Evolutionary conservation across 2,113 vertebrate species (phyloP).

Genomic region (Spermophilus dauricus): DNA sequence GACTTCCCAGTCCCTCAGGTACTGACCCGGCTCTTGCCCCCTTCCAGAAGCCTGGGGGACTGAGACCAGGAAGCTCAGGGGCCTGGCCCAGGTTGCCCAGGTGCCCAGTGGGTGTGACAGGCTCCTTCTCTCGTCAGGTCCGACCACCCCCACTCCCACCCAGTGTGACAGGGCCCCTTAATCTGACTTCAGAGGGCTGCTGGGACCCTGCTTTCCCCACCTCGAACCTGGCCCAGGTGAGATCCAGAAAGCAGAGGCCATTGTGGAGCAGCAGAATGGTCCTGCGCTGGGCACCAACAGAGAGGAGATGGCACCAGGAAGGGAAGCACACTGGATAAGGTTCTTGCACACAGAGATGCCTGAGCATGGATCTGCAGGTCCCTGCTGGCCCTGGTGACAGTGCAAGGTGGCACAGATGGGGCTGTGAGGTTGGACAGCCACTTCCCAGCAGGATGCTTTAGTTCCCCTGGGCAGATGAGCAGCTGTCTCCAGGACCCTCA

Average conservation of each 20-base stretch:
- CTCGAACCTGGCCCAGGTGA: background rate
- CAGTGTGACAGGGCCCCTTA: background rate
- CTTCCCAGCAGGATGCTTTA: background rate
- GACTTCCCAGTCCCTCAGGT: background rate
- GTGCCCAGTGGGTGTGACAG: no score
- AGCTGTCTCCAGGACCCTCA: background rate
- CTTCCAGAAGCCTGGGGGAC: background rate
- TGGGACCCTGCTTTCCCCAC: background rate
- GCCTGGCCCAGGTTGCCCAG: background rate
- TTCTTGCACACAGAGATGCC: background rate
- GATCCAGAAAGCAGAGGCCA: background rate
- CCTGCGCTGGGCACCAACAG: background rate
- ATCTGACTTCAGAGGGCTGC: background rate
- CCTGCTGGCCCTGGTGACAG: no score
- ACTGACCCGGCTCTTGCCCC: background rate
- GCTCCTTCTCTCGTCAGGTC: background rate
- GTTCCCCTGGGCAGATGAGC: background rate
- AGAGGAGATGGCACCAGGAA: background rate
- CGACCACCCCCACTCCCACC: accelerated
- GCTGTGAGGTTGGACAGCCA: background rate
- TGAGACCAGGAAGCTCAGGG: background rate
- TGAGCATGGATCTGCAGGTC: no score
- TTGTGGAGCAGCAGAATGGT: no score
- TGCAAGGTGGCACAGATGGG: no score
- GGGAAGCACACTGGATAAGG: background rate